These are phyloP conservation scores for Eulemur rubriventer DNA, from an alignment of 2,797 vertebrate genomes.

Conservation along the genomic window DNA sequence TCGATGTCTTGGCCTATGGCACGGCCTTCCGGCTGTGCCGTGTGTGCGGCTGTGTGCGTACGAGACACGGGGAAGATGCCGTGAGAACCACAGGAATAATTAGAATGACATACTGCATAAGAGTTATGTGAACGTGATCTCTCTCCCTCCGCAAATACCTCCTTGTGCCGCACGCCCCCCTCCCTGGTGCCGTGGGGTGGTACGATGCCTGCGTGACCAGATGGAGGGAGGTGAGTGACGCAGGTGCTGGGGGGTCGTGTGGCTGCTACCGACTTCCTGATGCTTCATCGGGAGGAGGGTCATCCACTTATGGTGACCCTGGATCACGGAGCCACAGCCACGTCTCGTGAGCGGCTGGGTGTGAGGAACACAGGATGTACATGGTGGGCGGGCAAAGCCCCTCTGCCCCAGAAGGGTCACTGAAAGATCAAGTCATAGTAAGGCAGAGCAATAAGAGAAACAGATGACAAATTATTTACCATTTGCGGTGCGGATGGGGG, in stretches of 20 bases:
- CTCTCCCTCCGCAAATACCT: neutral
- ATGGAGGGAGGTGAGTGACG: neutral
- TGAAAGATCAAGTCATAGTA: too few relatives aligned
- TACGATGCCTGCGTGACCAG: neutral
- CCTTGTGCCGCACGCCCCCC: neutral
- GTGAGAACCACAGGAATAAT: neutral
- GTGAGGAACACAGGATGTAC: neutral
- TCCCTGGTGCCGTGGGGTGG: neutral
- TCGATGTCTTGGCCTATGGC: too few relatives aligned
- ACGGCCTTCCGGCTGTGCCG: accelerated
- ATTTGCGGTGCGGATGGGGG: too few relatives aligned
- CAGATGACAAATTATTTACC: too few relatives aligned
- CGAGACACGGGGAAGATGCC: too few relatives aligned
- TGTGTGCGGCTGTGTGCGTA: too few relatives aligned
- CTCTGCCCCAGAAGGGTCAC: too few relatives aligned
- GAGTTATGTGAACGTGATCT: neutral
- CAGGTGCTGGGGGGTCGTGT: too few relatives aligned
- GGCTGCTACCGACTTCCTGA: neutral
- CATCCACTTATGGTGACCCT: neutral
- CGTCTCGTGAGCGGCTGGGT: too few relatives aligned
- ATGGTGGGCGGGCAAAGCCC: too few relatives aligned
- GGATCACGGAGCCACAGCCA: neutral
- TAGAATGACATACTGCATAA: neutral
- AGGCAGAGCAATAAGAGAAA: too few relatives aligned
- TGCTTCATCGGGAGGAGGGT: neutral